A percentile compares a stretch with the other conserved stretches of the same genome.
Conservation (phyloP, 2,113 vertebrate genomes). For the Psettodes erumei region DNA sequence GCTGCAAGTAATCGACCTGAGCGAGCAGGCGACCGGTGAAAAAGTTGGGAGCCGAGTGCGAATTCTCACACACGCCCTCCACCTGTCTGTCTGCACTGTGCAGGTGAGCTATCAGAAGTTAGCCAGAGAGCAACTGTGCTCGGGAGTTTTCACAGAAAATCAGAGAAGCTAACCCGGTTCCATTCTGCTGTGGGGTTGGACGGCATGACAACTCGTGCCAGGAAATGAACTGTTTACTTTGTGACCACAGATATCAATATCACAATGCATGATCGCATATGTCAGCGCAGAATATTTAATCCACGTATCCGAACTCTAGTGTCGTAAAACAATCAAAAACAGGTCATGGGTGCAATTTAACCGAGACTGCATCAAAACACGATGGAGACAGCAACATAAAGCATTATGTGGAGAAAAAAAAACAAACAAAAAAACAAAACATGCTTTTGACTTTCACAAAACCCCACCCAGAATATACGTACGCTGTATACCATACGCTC, state of each 20-base stretch:
- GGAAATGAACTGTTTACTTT: neutral
- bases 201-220: neutral
- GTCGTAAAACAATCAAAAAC: neutral
- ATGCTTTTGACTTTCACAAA: constrained; percentile 8
- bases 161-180: neutral
- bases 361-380: neutral
- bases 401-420: neutral
- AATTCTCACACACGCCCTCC: constrained; percentile 4
- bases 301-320: neutral
- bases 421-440: neutral
- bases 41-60: constrained; percentile 11
- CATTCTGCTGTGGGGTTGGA: neutral
- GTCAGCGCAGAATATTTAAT: neutral
- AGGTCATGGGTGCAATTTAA: neutral
- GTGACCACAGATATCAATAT: neutral
- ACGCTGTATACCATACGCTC: neutral
- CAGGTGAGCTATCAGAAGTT: neutral
- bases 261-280: neutral
- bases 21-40: neutral
- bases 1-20: neutral
- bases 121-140: neutral
- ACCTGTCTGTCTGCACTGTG: neutral
- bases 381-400: neutral
- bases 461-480: neutral
- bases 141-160: neutral